Evolutionary conservation across 2,113 vertebrate genomes (phyloP), one percentile per base, ranked within the genome.

Genomic region (Empidonax alnorum): DNA sequence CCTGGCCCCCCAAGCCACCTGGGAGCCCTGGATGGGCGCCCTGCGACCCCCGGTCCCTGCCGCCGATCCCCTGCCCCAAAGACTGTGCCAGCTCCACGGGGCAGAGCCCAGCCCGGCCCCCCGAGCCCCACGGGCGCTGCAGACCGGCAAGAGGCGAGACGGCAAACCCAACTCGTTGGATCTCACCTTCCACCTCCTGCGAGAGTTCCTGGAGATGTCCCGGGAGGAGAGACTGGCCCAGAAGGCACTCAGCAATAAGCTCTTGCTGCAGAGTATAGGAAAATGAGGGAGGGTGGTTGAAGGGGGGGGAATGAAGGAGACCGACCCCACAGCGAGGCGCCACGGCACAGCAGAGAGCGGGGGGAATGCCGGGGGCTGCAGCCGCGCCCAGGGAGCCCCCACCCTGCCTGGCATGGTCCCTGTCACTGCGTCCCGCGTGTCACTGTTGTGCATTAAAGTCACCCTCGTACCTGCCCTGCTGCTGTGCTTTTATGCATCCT

Each of bases 121-220:
- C 33, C 90, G 85, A 6, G 8, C 37, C 49, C 86, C 63, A 3
- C 62, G 93, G 19, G 84, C 33, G 6, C 61, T 87, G 61, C 76
- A 63, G 12, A 83, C 69, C 23, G 82, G 84, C 84, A 94, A 94
- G 79, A 93, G 97, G 39, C 67, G 93, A 25, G 94, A 94, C 0
- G 84, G 96, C 10, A 97, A 95, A 52, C 98, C 97, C 50, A 98
- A 97, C 53, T 98, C 98, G 0, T 27, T 97, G 66, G 98, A 98
- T 89, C 97, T 98, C 65, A 98, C 97, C 58, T 98, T 97, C 83
- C 97, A 97, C 58, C 96, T 98, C 47, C 96, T 97, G 44, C 95
- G 97, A 15, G 96, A 98, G 58, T 96, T 98, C 72, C 95, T 96
- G 87, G 95, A 97, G 78, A 97, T 96, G 95, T 97, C 98, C 53